phyloP scores from a whole-genome alignment of 2,888 invertebrate genomes.

The Pachycephus smyrnensis region DNA sequence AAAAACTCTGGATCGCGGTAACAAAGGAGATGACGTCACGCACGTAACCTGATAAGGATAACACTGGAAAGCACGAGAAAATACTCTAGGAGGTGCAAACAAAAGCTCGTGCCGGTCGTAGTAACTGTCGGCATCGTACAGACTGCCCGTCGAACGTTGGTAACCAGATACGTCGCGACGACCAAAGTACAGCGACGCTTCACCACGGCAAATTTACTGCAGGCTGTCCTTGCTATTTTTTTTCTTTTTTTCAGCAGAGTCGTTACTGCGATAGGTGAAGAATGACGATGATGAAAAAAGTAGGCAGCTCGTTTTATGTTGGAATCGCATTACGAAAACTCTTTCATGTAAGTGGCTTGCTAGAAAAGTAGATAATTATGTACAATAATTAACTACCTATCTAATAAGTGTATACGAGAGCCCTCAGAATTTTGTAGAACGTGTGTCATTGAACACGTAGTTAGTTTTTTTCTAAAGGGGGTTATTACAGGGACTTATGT shows the following conservation, averaged over 20 bases:
- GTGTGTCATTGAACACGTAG: neutral
- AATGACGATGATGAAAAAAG: neutral
- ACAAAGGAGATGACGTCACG: neutral
- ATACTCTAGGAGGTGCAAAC: neutral
- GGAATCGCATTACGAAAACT: neutral
- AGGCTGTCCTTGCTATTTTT: neutral
- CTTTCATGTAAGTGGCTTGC: neutral
- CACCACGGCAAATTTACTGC: neutral
- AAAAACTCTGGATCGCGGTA: neutral
- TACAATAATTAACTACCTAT: neutral
- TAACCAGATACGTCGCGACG: neutral
- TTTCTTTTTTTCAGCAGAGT: neutral
- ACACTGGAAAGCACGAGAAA: neutral
- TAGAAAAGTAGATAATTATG: neutral
- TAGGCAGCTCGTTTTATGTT: too few relatives aligned
- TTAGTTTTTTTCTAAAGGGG: neutral
- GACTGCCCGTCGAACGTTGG: neutral
- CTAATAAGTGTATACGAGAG: neutral
- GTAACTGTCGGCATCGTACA: neutral
- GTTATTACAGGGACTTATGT: neutral
- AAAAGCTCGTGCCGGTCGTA: neutral
- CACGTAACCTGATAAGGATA: neutral
- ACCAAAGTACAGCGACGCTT: neutral
- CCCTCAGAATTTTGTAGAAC: neutral
- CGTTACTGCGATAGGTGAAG: neutral